Evolutionary conservation across 2,797 vertebrate genomes (phyloP).

Genomic region (Bryconaethiops microstoma): DNA sequence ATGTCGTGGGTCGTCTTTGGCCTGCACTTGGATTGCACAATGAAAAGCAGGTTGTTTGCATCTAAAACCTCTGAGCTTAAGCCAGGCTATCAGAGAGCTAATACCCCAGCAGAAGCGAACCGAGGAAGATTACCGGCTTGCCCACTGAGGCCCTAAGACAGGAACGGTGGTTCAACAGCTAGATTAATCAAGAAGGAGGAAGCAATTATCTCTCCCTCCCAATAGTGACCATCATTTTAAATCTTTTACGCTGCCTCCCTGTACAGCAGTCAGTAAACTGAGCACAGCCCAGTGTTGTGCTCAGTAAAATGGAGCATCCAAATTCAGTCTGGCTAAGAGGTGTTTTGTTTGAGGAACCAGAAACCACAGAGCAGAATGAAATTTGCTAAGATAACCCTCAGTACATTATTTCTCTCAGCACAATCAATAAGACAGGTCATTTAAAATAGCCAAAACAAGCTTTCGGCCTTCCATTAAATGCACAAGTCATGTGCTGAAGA

Average conservation of each 20-base stretch:
- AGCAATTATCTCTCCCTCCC: slow-evolving; percentile 26
- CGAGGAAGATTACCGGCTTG: slow-evolving; percentile 73
- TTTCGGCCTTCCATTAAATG: too few species aligned
- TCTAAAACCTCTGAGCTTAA: slow-evolving; percentile 77
- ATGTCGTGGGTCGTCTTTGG: slow-evolving; percentile 72
- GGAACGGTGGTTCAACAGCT: slow-evolving; percentile 24
- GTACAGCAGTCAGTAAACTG: not conserved
- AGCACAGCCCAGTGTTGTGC: not conserved
- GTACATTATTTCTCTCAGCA: not conserved
- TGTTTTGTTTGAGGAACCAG: not conserved
- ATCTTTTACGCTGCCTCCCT: not conserved
- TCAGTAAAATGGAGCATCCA: not conserved
- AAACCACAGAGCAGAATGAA: not conserved
- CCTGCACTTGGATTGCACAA: slow-evolving; percentile 65
- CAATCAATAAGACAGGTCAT: not conserved
- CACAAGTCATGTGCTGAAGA: too few species aligned
- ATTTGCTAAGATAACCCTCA: not conserved
- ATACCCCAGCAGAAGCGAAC: slow-evolving; percentile 72
- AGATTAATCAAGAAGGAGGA: slow-evolving; percentile 34
- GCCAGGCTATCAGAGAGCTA: slow-evolving; percentile 73
- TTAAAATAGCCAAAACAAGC: not conserved
- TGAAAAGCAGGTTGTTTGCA: slow-evolving; percentile 79
- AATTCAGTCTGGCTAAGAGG: not conserved
- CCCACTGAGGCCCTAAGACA: slow-evolving; percentile 50
- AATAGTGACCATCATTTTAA: slow-evolving; percentile 5